phyloP scores from a whole-genome alignment of 2,113 vertebrate genomes.

The Ptilonorhynchus violaceus region DNA sequence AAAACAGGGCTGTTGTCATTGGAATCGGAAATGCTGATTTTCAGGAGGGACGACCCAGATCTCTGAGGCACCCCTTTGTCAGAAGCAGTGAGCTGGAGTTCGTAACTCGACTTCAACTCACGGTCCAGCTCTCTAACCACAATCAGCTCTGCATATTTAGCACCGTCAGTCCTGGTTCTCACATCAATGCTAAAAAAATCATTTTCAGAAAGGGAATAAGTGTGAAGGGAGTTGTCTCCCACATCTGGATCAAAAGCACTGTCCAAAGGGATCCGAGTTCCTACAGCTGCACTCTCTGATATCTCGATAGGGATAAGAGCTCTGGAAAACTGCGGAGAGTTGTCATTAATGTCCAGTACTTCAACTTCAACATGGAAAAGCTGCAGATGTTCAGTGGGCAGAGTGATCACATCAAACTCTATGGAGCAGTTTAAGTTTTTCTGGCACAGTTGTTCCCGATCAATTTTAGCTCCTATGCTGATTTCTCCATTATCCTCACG shows the following conservation, averaged over 20 bases:
- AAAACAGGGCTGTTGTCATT: conserved; percentile 97
- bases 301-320: conserved; percentile 92
- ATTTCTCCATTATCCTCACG: conserved; percentile 93
- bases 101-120: conserved; percentile 85
- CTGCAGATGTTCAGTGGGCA: conserved; percentile 93
- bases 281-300: conserved; percentile 92
- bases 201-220: conserved; percentile 88
- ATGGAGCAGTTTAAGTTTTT: conserved; percentile 95
- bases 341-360: conserved; percentile 96
- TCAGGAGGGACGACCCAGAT: conserved; percentile 89
- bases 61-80: conserved; percentile 89
- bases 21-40: conserved; percentile 93
- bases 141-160: conserved; percentile 92
- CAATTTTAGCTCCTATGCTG: conserved; percentile 89
- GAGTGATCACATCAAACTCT: conserved; percentile 94
- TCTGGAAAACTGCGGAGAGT: conserved; percentile 91
- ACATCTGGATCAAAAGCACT: conserved; percentile 92
- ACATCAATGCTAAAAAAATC: conserved; percentile 92
- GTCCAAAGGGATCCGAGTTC: conserved; percentile 91
- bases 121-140: conserved; percentile 90
- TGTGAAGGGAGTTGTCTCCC: conserved; percentile 90
- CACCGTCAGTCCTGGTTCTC: conserved; percentile 88
- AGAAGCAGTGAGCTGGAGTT: conserved; percentile 89
- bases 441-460: conserved; percentile 93
- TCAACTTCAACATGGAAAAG: conserved; percentile 96